phyloP scores from a whole-genome alignment of 2,797 vertebrate genomes.

The Pampus argenteus region DNA sequence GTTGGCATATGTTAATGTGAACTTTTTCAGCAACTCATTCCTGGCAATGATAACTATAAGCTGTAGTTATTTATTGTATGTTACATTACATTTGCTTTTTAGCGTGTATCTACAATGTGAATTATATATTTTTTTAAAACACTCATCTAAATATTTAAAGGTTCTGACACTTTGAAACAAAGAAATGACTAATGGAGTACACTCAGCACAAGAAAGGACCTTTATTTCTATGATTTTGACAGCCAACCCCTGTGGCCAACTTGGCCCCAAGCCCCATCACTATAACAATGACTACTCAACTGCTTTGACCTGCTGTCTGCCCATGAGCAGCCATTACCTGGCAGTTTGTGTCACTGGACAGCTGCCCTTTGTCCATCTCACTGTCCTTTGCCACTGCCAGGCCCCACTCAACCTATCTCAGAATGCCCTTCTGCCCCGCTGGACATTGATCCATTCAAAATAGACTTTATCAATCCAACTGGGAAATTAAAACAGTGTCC shows the following conservation, averaged over 20 bases:
- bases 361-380: slow-evolving; percentile 50
- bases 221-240: slow-evolving; percentile 12
- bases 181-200: background rate
- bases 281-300: slow-evolving; percentile 38
- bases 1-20: background rate
- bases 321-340: slow-evolving; percentile 54
- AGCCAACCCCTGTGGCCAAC: slow-evolving; percentile 17
- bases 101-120: background rate
- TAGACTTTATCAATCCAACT: slow-evolving; percentile 44
- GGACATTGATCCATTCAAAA: slow-evolving; percentile 50
- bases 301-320: slow-evolving; percentile 49
- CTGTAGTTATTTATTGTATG: background rate
- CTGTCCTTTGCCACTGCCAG: slow-evolving; percentile 31
- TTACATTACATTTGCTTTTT: background rate
- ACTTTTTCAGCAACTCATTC: background rate
- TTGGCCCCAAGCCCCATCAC: background rate
- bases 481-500: slow-evolving; percentile 62
- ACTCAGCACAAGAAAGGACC: background rate
- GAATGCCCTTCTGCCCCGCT: slow-evolving; percentile 23
- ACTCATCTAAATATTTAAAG: background rate
- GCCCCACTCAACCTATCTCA: slow-evolving; percentile 47
- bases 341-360: slow-evolving; percentile 46
- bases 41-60: background rate
- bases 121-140: background rate
- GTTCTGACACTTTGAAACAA: background rate